Evolutionary conservation across 1,140 invertebrate genomes (phyloP).

Genomic region (Dendroctonus ponderosae): DNA sequence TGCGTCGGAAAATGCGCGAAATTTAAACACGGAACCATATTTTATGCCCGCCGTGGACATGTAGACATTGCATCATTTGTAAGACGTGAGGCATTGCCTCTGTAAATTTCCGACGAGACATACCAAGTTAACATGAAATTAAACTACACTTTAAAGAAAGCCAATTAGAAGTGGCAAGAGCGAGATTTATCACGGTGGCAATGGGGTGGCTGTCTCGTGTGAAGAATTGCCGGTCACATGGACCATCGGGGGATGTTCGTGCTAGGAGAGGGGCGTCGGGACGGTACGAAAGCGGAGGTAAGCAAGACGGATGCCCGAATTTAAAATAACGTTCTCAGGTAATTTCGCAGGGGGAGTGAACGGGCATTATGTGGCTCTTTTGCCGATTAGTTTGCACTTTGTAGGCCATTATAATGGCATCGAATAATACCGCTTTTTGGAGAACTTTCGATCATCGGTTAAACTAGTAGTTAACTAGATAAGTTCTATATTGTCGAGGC

Average conservation of each 20-base stretch:
- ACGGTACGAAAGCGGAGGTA: slow-evolving; percentile 3
- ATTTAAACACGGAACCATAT: slow-evolving; percentile 14
- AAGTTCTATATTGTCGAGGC: no score
- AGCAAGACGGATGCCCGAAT: slow-evolving; percentile 29
- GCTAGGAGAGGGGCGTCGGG: slow-evolving; percentile 12
- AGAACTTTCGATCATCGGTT: no score
- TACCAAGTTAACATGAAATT: slow-evolving; percentile 46
- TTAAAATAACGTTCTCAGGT: slow-evolving; percentile 34
- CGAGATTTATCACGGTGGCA: slow-evolving; percentile 51
- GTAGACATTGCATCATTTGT: slow-evolving; percentile 34
- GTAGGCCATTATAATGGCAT: no score
- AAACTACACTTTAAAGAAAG: slow-evolving; percentile 47
- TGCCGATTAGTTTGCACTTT: slow-evolving; percentile 21
- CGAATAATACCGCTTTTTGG: no score
- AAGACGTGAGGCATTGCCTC: slow-evolving; percentile 36
- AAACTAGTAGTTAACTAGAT: no score
- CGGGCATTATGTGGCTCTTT: slow-evolving; percentile 17
- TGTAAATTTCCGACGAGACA: slow-evolving; percentile 41
- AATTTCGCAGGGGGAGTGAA: slow-evolving; percentile 27
- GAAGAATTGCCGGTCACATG: slow-evolving; percentile 50
- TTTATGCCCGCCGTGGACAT: slow-evolving; percentile 20
- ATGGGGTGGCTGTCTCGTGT: slow-evolving; percentile 47
- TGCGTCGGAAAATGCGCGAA: slow-evolving; percentile 15
- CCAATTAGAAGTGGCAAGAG: slow-evolving; percentile 49
- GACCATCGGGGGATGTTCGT: slow-evolving; percentile 38